A percentile compares a stretch with the other conserved stretches of the same genome.
phyloP scores from a whole-genome alignment of 2,888 invertebrate genomes.

The Acrobasis suavella region DNA sequence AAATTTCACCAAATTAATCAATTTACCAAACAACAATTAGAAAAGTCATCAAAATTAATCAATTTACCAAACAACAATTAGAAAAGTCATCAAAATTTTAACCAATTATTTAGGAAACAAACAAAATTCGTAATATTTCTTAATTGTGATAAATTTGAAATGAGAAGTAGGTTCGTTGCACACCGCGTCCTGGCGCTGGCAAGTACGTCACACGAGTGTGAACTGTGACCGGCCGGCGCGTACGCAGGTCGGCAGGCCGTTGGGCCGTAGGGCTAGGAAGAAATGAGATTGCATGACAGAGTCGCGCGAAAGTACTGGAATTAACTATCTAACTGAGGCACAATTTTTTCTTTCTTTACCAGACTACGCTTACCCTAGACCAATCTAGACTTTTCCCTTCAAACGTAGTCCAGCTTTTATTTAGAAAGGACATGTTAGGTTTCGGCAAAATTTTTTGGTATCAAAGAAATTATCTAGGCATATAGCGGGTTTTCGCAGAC shows the following conservation, averaged over 20 bases:
- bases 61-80: too few species aligned
- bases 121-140: background rate
- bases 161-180: conserved; percentile 33
- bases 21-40: too few species aligned
- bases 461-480: too few species aligned
- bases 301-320: conserved; percentile 1
- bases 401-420: too few species aligned
- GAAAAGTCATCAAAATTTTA: background rate
- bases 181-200: conserved; percentile 32
- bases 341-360: background rate
- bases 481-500: too few species aligned
- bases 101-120: too few species aligned
- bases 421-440: too few species aligned
- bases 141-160: background rate
- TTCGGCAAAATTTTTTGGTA: too few species aligned
- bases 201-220: conserved; percentile 40
- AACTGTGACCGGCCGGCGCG: conserved; percentile 18
- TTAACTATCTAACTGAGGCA: conserved; percentile 1
- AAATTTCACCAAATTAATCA: too few species aligned
- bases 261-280: conserved; percentile 24
- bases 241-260: conserved; percentile 24
- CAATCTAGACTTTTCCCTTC: too few species aligned
- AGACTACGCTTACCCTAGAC: too few species aligned
- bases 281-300: background rate
- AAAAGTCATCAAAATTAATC: background rate